These are phyloP conservation scores for Apaloderma vittatum DNA, from an alignment of 2,113 vertebrate species.

Conservation along the genomic window DNA sequence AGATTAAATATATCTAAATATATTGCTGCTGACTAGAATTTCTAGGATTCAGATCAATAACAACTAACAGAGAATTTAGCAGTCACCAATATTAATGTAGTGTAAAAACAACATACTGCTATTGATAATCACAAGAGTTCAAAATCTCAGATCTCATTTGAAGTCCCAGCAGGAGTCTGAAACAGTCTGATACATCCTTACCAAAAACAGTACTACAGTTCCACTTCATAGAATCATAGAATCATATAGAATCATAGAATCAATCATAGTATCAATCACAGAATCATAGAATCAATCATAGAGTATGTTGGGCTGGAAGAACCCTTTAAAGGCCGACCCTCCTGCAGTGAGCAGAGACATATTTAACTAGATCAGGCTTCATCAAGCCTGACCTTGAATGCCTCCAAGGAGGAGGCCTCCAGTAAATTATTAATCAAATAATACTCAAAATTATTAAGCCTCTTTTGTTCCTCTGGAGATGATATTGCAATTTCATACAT, in stretches of 20 bases:
- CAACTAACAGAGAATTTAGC: not conserved
- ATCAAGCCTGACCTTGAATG: too few relatives aligned
- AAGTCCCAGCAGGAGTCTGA: not conserved
- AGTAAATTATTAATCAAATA: not conserved
- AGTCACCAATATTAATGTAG: not conserved
- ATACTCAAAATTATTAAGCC: not conserved
- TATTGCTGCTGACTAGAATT: not conserved
- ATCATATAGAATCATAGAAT: too few relatives aligned
- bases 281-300: too few relatives aligned
- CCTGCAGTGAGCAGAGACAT: too few relatives aligned
- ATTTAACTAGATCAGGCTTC: too few relatives aligned
- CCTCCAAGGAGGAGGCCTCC: too few relatives aligned
- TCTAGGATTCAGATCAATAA: not conserved
- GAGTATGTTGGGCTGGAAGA: too few relatives aligned
- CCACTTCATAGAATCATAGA: not conserved
- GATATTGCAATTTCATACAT: not conserved
- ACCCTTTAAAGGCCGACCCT: too few relatives aligned
- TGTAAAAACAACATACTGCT: not conserved
- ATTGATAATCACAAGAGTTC: not conserved
- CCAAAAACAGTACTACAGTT: not conserved
- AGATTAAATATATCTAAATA: not conserved
- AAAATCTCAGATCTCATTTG: not conserved
- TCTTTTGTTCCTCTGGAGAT: not conserved
- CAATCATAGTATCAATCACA: too few relatives aligned
- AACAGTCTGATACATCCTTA: not conserved